Evolutionary conservation across 2,113 vertebrate species (phyloP).

Genomic region (Girardinichthys multiradiatus): DNA sequence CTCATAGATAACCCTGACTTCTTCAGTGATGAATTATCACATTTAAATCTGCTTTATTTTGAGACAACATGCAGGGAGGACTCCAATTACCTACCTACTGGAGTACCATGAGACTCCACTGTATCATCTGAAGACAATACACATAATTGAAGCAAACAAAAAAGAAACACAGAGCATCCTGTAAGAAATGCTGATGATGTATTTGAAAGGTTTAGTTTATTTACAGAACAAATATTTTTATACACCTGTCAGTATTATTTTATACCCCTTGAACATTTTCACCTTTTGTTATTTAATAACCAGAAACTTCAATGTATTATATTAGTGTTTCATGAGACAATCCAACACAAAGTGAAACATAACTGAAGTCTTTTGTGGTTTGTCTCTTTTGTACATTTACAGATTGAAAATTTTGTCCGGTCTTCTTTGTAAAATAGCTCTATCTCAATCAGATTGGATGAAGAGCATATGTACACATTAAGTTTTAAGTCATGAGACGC

Average conservation of each 20-base stretch:
- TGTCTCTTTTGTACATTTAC: too few relatives aligned
- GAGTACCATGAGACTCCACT: constrained; percentile 74
- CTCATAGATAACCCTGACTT: not conserved
- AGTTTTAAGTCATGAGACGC: too few relatives aligned
- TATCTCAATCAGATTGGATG: too few relatives aligned
- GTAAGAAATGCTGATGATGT: constrained; percentile 1
- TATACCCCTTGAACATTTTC: not conserved
- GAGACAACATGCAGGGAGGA: constrained; percentile 52
- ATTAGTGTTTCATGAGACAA: not conserved
- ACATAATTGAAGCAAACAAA: constrained; percentile 76
- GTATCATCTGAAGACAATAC: constrained; percentile 77
- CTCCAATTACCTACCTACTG: constrained; percentile 80
- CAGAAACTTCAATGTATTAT: not conserved
- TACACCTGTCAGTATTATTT: not conserved
- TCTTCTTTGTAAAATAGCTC: too few relatives aligned
- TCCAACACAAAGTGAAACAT: too few relatives aligned
- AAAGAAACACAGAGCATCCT: constrained; percentile 57
- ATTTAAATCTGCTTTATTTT: constrained; percentile 26
- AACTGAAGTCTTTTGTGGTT: too few relatives aligned
- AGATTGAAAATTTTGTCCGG: too few relatives aligned
- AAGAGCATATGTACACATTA: too few relatives aligned
- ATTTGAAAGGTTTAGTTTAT: not conserved
- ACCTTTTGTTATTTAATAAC: not conserved
- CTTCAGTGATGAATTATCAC: constrained; percentile 6
- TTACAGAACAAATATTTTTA: not conserved